Base-by-base conservation (phyloP, 2,113 vertebrate genomes). In the Nyctereutes procyonoides region DNA sequence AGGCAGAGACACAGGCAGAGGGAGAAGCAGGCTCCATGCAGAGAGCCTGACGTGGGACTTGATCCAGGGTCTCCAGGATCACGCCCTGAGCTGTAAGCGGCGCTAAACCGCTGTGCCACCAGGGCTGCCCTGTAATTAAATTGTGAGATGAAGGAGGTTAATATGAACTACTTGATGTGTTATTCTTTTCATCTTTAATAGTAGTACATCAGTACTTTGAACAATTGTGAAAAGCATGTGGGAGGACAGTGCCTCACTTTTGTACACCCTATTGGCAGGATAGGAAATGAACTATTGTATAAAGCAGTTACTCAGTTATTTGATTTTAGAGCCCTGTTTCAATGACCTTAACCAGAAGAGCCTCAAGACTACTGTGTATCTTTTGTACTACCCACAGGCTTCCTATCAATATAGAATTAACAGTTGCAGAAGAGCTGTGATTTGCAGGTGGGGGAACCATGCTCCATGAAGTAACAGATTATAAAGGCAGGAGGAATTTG, bases 211-310 rank as follows among this genome's bases (percentile, higher is more conserved):
- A 86, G n/a, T 90, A 73, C 60, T 38, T 93, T 74, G 71, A 92
- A 92, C 22, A 71, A 35, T 86, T 90, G 24, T 91, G 73, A 87
- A 95, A 95, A 91, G 38, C 30, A 3, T 88, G n/a, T 90, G 38
- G 94, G 77, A 95, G 76, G 95, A 95, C 32, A 89, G 76, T 88
- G 48, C 62, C 81, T 88, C 87, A 67, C 43, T 69, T 96, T 79
- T 89, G 60, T 74, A 74, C 8, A 85, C 26, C 13, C 28, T 86
- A 30, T 92, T 94, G 88, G 35, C 85, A 94, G 28, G 22, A 17
- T 88, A 58, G 62, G n/a, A 93, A 96, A 87, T 95, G 83, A 97
- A 80, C 56, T 92, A 17, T 85, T 60, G 48, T 79, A 86, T 89
- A 74, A 90, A 85, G 73, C 69, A 77, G 12, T 94, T 81, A 88